These are phyloP conservation scores for Phylloscopus trochilus DNA, from an alignment of 2,113 vertebrate genomes.

Conservation along the genomic window DNA sequence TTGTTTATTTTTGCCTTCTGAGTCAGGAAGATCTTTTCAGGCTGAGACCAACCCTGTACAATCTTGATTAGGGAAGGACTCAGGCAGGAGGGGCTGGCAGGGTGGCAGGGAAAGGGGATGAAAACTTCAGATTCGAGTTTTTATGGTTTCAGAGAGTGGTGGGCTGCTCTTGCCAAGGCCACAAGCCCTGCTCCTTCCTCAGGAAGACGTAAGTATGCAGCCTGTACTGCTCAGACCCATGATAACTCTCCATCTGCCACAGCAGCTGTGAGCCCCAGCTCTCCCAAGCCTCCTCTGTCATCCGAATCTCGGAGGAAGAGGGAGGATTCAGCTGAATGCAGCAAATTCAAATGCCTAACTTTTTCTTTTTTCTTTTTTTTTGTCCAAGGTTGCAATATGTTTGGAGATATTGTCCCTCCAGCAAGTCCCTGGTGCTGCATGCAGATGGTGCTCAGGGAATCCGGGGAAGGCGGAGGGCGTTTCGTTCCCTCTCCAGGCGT, in stretches of 20 bases:
- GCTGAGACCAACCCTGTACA: neutral
- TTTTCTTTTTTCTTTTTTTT: neutral
- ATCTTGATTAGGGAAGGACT: neutral
- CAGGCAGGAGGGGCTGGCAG: accelerated
- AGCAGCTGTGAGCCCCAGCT: slow-evolving; percentile 18
- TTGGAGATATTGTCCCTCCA: slow-evolving; percentile 6
- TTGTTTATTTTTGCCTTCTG: slow-evolving; percentile 58
- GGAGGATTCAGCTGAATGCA: slow-evolving; percentile 48
- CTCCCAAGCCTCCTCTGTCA: slow-evolving; percentile 22
- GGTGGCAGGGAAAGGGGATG: neutral
- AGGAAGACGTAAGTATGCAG: neutral
- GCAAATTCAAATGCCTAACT: neutral
- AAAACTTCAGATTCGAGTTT: neutral
- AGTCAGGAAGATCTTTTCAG: slow-evolving; percentile 50
- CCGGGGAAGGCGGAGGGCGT: accelerated
- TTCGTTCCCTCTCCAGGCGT: neutral
- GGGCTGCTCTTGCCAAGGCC: neutral
- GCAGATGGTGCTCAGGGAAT: slow-evolving; percentile 37
- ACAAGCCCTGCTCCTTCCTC: neutral
- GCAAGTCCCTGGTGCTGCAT: neutral
- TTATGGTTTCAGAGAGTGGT: neutral
- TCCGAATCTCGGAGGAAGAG: neutral
- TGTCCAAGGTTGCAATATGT: slow-evolving; percentile 38
- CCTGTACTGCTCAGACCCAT: neutral
- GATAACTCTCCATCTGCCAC: slow-evolving; percentile 53